Percentiles rank a stretch among this genome's conserved stretches.
Evolutionary conservation across 2,888 invertebrate genomes (phyloP).

Genomic region (Anoplius nigerrimus): DNA sequence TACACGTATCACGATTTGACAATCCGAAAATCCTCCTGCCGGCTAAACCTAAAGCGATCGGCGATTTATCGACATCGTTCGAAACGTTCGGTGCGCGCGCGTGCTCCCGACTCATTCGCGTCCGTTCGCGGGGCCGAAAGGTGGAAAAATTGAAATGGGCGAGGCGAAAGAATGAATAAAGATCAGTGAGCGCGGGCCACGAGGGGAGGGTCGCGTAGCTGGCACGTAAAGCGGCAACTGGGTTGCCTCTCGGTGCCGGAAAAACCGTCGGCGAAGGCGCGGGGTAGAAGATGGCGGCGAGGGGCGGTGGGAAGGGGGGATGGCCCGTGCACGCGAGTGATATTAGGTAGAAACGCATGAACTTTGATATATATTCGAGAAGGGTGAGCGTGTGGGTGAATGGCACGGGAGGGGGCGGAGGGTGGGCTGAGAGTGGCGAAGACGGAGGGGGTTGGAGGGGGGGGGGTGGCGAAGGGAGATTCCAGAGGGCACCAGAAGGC

Average conservation of each 20-base stretch:
- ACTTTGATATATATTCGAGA: conserved; percentile 71
- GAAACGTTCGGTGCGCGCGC: conserved; percentile 43
- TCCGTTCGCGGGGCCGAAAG: conserved; percentile 52
- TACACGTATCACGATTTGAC: too few species aligned
- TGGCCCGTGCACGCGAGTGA: conserved; percentile 64
- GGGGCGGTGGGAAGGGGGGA: conserved; percentile 33
- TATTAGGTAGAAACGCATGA: conserved; percentile 74
- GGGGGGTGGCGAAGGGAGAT: conserved; percentile 29
- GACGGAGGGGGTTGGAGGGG: conserved; percentile 52
- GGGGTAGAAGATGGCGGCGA: conserved; percentile 11
- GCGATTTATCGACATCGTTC: conserved; percentile 46
- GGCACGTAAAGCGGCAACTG: conserved; percentile 64
- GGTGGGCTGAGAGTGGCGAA: conserved; percentile 3
- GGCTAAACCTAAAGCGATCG: too few species aligned
- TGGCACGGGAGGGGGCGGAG: conserved; percentile 48
- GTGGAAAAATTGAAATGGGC: conserved; percentile 73
- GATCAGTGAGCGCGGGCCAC: conserved; percentile 51
- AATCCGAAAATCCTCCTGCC: too few species aligned
- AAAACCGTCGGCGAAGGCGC: too few species aligned
- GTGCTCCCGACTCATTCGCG: conserved; percentile 41
- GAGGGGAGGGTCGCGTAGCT: conserved; percentile 39
- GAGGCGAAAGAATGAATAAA: conserved; percentile 73
- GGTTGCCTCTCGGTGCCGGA: conserved; percentile 33
- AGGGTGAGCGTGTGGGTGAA: too few species aligned
- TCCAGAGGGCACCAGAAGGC: conserved; percentile 51